Conservation (phyloP, 2,113 vertebrate species). For the Rhabdornis inornatus region DNA sequence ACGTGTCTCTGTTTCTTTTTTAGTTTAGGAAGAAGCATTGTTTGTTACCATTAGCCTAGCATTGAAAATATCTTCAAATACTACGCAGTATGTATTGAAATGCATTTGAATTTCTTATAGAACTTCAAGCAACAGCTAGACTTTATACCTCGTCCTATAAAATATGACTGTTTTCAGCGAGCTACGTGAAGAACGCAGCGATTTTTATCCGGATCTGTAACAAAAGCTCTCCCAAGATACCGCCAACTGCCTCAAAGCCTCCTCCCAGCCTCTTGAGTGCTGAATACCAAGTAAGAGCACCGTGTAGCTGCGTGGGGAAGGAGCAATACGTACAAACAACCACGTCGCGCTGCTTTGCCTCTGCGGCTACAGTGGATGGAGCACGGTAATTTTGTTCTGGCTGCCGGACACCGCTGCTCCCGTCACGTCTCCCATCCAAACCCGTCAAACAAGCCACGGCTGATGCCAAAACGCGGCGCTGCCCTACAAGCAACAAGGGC, state of each 20-base stretch:
- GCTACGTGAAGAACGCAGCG: background rate
- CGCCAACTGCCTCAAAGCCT: background rate
- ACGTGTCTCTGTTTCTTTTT: background rate
- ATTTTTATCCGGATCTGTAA: background rate
- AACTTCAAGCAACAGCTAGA: background rate
- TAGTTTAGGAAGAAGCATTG: background rate
- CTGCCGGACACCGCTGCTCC: background rate
- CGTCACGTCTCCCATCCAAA: background rate
- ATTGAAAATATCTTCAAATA: background rate
- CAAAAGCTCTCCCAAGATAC: background rate
- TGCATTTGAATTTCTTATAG: background rate
- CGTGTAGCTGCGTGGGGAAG: background rate
- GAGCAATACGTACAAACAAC: constrained; percentile 34
- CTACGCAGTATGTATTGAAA: background rate
- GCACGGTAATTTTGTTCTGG: background rate
- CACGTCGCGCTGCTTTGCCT: background rate
- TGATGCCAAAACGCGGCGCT: background rate
- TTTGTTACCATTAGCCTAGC: background rate
- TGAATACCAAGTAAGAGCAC: background rate
- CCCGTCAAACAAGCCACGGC: background rate
- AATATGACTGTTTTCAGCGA: background rate
- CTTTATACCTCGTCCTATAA: background rate
- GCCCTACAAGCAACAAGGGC: background rate
- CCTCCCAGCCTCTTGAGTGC: background rate
- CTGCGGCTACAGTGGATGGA: background rate